Base-by-base conservation (phyloP, 1,140 invertebrate species). In the Ephestia elutella region DNA sequence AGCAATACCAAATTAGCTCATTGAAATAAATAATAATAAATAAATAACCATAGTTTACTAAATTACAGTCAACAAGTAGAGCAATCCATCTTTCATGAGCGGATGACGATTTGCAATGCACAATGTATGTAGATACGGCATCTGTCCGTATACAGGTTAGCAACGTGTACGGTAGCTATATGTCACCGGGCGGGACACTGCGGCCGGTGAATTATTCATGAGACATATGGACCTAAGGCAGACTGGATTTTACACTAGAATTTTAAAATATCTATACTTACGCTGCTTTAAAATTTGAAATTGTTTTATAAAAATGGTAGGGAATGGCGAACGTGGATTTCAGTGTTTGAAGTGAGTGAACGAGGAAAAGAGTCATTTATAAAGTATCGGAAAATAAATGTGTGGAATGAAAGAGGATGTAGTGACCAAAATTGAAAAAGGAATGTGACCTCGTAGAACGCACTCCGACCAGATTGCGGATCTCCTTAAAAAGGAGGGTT, bases 181-280 rank as follows among this genome's bases (percentile, higher is more conserved):
- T 78, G 72, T 82, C 77, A 75, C 60, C 71, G 66, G n/a, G 64
- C 70, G 73, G 73, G 70, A 81, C 80, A 75, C 76, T 68, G 67
- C 67, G 69, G 71, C 74, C 60, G 51, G 60, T 86, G 83, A 86
- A 86, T 86, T 69, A 86, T 86, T 86, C 83, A 86, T 86, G 70
- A 82, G 78, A 80, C 81, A 86, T 84, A 83, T 83, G 83, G 83
- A 84, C 76, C 83, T 80, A 82, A 84, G 79, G 81, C 78, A 84
- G 80, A 82, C 81, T 82, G 81, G 83, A 84, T 86, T 84, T 84
- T 80, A 82, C 78, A 78, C 69, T 75, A 69, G 81, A 83, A 86
- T 84, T 86, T 86, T 82, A 84, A 83, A 86, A 78, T 84, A 82
- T 80, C 80, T 78, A 83, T 82, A 78, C 62, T 67, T 44, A 44